Evolutionary conservation across 2,888 invertebrate genomes (phyloP).

Genomic region (Ormia ochracea): DNA sequence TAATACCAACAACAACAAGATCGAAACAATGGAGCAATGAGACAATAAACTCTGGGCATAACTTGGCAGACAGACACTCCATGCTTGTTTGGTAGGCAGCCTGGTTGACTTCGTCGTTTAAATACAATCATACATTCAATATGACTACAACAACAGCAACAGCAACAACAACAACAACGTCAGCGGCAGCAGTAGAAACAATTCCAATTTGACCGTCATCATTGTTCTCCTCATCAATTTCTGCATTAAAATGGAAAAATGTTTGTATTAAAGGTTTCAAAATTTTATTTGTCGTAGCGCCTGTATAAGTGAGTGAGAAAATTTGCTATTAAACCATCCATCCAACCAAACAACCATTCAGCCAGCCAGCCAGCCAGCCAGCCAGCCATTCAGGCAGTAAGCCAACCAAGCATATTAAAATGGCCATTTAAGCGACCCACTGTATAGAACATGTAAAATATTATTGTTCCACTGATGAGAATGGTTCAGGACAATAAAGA

Average conservation of each 20-base stretch:
- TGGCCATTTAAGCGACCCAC: conserved; percentile 35
- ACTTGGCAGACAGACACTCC: conserved; percentile 48
- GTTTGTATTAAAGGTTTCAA: conserved; percentile 72
- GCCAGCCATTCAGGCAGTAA: too few relatives aligned
- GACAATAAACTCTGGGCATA: conserved; percentile 62
- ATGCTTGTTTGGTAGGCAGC: conserved; percentile 6
- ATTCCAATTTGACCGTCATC: conserved; percentile 60
- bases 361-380: conserved; percentile 47
- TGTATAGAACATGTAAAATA: conserved; percentile 38
- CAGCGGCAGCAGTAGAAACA: conserved; percentile 34
- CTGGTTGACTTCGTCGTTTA: conserved; percentile 31
- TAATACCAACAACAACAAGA: conserved; percentile 6
- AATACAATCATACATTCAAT: conserved; percentile 51
- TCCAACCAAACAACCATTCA: conserved; percentile 50
- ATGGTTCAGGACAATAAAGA: not conserved
- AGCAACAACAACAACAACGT: conserved; percentile 13
- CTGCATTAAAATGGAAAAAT: conserved; percentile 64
- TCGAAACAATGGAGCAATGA: conserved; percentile 64
- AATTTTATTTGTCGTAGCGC: conserved; percentile 75
- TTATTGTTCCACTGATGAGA: conserved; percentile 12
- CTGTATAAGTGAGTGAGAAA: conserved; percentile 70
- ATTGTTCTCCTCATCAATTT: conserved; percentile 59
- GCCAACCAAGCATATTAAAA: conserved; percentile 17
- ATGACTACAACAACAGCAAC: conserved; percentile 45
- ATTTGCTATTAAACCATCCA: conserved; percentile 62